phyloP scores from a whole-genome alignment of 1,140 invertebrate species.

The Piezodorus guildinii region DNA sequence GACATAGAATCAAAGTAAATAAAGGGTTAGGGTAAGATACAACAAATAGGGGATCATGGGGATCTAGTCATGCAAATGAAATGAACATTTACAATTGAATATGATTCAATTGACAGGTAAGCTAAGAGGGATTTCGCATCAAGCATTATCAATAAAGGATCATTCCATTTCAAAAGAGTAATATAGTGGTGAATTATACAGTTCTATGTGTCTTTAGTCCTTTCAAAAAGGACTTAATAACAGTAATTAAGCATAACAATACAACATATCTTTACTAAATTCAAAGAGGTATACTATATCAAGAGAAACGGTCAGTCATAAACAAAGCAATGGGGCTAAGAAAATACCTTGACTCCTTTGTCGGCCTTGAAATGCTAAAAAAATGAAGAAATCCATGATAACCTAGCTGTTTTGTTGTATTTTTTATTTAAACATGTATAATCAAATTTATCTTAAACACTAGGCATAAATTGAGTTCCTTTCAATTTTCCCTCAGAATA shows the following conservation, averaged over 20 bases:
- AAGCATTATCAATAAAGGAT: background rate
- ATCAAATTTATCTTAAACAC: background rate
- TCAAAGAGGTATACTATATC: no score
- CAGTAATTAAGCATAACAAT: no score
- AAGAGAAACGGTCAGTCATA: no score
- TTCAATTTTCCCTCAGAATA: background rate
- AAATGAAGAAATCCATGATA: slow-evolving; percentile 20
- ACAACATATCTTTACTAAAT: no score
- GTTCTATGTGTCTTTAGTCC: no score
- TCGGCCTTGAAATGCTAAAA: slow-evolving; percentile 25
- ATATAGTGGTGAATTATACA: no score
- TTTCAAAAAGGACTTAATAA: no score
- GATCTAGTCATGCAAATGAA: background rate
- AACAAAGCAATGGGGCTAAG: background rate
- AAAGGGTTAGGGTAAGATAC: background rate
- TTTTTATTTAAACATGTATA: background rate
- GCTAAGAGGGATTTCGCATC: background rate
- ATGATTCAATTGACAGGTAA: background rate
- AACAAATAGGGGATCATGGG: background rate
- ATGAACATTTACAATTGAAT: background rate
- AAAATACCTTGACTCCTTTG: slow-evolving; percentile 26
- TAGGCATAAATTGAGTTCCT: slow-evolving; percentile 41
- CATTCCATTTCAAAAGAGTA: no score
- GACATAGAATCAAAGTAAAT: background rate
- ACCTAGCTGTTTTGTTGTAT: background rate